Percentiles rank a stretch among this genome's conserved stretches.
phyloP scores from a whole-genome alignment of 1,140 invertebrate species.

The Vollenhovia emeryi region DNA sequence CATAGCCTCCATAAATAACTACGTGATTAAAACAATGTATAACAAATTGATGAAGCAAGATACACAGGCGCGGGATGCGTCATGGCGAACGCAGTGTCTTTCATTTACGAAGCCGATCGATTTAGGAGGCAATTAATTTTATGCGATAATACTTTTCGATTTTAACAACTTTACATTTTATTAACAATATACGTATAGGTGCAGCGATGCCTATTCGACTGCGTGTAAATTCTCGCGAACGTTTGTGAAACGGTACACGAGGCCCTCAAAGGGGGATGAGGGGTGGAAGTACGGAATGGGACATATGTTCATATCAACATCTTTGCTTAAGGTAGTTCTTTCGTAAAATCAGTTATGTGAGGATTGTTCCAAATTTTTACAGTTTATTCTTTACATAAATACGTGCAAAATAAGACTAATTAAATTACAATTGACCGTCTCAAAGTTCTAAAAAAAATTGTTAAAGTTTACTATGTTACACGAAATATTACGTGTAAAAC shows the following conservation, averaged over 20 bases:
- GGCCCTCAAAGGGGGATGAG: neutral
- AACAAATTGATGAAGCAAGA: constrained; percentile 1
- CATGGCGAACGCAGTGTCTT: neutral
- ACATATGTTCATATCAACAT: too few relatives aligned
- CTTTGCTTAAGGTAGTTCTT: too few relatives aligned
- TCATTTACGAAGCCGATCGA: neutral
- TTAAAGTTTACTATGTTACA: too few relatives aligned
- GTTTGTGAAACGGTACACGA: neutral
- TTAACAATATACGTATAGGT: neutral
- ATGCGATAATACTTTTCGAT: neutral
- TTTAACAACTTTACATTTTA: neutral
- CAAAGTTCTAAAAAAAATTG: too few relatives aligned
- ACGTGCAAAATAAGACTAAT: too few relatives aligned
- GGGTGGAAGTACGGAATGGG: neutral
- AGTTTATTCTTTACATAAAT: too few relatives aligned
- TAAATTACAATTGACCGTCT: too few relatives aligned
- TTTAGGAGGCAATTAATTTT: neutral
- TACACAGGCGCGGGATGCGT: neutral
- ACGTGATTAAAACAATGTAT: neutral
- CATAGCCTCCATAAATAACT: neutral
- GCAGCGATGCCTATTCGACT: neutral
- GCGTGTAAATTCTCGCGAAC: neutral
- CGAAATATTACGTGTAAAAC: too few relatives aligned
- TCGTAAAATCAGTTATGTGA: too few relatives aligned
- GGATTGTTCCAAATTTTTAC: too few relatives aligned